Percentiles rank a stretch among this genome's conserved stretches.
phyloP scores from a whole-genome alignment of 2,797 vertebrate species.

The Discoglossus pictus region DNA sequence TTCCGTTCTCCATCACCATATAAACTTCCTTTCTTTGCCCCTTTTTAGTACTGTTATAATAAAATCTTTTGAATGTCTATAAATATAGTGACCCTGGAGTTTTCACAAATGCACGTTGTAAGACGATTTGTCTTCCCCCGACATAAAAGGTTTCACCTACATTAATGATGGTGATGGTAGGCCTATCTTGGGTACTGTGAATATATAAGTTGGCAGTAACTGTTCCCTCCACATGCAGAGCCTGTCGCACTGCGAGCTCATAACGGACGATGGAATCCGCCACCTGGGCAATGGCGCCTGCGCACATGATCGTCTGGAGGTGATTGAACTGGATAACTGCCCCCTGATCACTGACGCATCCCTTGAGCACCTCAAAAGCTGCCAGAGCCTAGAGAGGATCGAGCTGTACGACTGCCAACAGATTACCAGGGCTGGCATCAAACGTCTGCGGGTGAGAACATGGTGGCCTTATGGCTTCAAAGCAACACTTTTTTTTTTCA shows the following conservation, averaged over 20 bases:
- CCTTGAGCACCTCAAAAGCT: conserved; percentile 95
- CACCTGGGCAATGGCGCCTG: conserved; percentile 94
- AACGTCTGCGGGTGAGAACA: conserved; percentile 89
- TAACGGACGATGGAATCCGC: conserved; percentile 95
- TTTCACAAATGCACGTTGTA: no score
- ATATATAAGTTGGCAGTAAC: not conserved
- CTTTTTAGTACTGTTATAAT: no score
- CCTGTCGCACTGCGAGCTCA: conserved; percentile 95
- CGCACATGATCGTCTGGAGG: conserved; percentile 92
- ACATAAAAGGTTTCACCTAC: no score
- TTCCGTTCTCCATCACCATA: no score
- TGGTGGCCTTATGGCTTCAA: no score
- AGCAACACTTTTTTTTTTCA: no score
- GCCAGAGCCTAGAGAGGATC: conserved; percentile 94
- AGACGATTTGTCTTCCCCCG: no score
- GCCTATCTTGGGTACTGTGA: not conserved
- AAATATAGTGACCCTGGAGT: no score
- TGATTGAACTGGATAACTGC: conserved; percentile 98
- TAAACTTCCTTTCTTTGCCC: no score
- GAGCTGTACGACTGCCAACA: conserved; percentile 98
- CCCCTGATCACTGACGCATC: conserved; percentile 96
- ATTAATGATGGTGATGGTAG: no score
- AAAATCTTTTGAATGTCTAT: no score
- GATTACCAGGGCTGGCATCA: conserved; percentile 94
- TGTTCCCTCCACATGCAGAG: conserved; percentile 71